Evolutionary conservation across 2,113 vertebrate genomes (phyloP).

Genomic region (Scomber japonicus): DNA sequence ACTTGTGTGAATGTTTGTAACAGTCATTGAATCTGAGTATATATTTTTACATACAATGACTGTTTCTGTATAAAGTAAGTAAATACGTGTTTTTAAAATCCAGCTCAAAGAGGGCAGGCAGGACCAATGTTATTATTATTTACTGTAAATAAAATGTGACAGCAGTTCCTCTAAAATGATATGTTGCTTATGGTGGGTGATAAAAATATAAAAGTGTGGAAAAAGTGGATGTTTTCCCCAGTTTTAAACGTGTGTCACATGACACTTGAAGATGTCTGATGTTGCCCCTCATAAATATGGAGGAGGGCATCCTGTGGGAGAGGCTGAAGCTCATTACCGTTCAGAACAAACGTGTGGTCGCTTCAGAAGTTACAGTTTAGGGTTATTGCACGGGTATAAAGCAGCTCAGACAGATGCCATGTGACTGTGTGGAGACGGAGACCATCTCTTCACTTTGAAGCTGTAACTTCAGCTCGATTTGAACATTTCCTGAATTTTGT

Average conservation of each 20-base stretch:
- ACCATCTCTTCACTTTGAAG: constrained; percentile 53
- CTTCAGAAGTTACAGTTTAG: constrained; percentile 62
- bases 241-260: constrained; percentile 46
- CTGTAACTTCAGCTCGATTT: constrained; percentile 14
- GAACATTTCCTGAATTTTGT: constrained; percentile 40
- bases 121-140: constrained; percentile 42
- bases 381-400: constrained; percentile 69
- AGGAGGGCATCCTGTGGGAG: constrained; percentile 47
- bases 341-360: constrained; percentile 48
- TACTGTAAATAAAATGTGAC: constrained; percentile 32
- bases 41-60: constrained; percentile 45
- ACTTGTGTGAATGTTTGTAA: constrained; percentile 38
- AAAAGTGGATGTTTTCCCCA: constrained; percentile 19
- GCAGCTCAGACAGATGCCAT: constrained; percentile 43
- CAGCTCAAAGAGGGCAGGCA: constrained; percentile 15
- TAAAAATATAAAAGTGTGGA: constrained; percentile 3
- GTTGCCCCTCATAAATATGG: constrained; percentile 54
- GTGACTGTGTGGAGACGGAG: constrained; percentile 30
- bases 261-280: constrained; percentile 50
- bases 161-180: not conserved
- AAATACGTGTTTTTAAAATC: constrained; percentile 14
- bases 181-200: constrained; percentile 19
- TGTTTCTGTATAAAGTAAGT: constrained; percentile 1
- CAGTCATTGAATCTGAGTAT: constrained; percentile 1
- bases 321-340: constrained; percentile 34